These are phyloP conservation scores for Pyrocephalus nanus DNA, from an alignment of 2,797 vertebrate genomes.

Conservation along the genomic window DNA sequence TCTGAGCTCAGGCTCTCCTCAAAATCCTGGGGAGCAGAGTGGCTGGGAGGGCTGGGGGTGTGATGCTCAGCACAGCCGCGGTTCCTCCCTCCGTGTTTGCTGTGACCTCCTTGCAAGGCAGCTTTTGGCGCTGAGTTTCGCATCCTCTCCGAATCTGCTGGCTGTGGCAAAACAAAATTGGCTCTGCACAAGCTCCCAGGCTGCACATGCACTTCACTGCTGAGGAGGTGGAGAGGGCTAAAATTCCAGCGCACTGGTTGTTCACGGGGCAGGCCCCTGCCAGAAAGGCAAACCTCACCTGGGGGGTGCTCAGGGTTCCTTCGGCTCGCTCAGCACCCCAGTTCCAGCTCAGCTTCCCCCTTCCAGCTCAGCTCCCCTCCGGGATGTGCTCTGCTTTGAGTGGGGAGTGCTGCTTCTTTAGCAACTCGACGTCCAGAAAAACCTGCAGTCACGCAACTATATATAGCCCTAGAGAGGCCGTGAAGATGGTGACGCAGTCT, in stretches of 20 bases:
- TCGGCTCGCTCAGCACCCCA: accelerated
- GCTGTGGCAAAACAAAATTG: not conserved
- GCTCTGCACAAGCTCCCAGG: not conserved
- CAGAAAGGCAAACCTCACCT: not conserved
- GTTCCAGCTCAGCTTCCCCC: not conserved
- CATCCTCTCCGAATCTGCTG: not conserved
- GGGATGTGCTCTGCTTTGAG: not conserved
- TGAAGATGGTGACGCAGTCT: constrained; percentile 27
- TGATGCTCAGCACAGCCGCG: not conserved
- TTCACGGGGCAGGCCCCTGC: not conserved
- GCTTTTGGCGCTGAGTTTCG: not conserved
- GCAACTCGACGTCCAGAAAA: constrained; percentile 19
- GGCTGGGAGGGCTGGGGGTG: not conserved
- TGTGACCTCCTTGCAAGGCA: not conserved
- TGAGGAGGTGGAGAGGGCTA: not conserved
- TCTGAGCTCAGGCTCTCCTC: not conserved
- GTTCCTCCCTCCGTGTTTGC: not conserved
- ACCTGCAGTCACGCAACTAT: constrained; percentile 60
- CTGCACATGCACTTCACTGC: not conserved
- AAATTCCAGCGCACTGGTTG: accelerated
- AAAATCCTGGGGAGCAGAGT: not conserved
- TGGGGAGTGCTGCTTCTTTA: constrained; percentile 3
- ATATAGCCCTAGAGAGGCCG: constrained; percentile 44
- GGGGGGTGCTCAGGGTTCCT: not conserved
- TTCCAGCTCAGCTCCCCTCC: not conserved